These are phyloP conservation scores for Apamea monoglypha DNA, from an alignment of 2,888 invertebrate species.

Conservation along the genomic window DNA sequence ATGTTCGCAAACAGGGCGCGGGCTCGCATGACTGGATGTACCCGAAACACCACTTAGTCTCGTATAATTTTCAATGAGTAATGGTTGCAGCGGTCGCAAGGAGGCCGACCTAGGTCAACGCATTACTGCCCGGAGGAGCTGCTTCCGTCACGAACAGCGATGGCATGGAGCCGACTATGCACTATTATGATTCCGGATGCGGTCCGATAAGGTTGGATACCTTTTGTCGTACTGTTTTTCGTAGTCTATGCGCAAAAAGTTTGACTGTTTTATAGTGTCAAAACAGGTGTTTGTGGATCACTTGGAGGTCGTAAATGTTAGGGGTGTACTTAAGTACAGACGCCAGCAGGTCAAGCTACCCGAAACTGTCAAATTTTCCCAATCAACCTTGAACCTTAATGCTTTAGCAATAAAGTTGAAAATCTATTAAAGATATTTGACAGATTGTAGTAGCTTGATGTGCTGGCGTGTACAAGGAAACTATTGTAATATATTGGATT, in stretches of 20 bases:
- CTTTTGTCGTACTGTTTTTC: slow-evolving; percentile 47
- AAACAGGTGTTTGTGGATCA: slow-evolving; percentile 52
- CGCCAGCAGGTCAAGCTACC: too few relatives aligned
- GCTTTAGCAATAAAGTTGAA: too few relatives aligned
- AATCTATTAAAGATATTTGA: too few relatives aligned
- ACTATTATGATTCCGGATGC: slow-evolving; percentile 68
- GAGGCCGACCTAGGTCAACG: slow-evolving; percentile 86
- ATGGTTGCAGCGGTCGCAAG: slow-evolving; percentile 77
- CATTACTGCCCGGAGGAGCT: slow-evolving; percentile 79
- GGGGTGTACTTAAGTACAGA: slow-evolving; percentile 6
- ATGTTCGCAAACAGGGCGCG: slow-evolving; percentile 67
- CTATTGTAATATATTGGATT: slow-evolving; percentile 11
- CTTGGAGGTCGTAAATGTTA: slow-evolving; percentile 36
- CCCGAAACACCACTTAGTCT: slow-evolving; percentile 88
- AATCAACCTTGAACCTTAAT: too few relatives aligned
- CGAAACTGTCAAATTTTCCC: too few relatives aligned
- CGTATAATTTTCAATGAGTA: slow-evolving; percentile 89
- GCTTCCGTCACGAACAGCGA: slow-evolving; percentile 76
- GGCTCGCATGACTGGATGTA: slow-evolving; percentile 81
- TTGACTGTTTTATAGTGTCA: slow-evolving; percentile 58
- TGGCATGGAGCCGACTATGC: slow-evolving; percentile 67
- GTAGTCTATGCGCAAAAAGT: slow-evolving; percentile 52
- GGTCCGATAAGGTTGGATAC: slow-evolving; percentile 56
- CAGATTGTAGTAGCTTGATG: too few relatives aligned
- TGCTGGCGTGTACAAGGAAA: too few relatives aligned